phyloP scores from a whole-genome alignment of 2,888 invertebrate genomes.

The Syrphus vitripennis region DNA sequence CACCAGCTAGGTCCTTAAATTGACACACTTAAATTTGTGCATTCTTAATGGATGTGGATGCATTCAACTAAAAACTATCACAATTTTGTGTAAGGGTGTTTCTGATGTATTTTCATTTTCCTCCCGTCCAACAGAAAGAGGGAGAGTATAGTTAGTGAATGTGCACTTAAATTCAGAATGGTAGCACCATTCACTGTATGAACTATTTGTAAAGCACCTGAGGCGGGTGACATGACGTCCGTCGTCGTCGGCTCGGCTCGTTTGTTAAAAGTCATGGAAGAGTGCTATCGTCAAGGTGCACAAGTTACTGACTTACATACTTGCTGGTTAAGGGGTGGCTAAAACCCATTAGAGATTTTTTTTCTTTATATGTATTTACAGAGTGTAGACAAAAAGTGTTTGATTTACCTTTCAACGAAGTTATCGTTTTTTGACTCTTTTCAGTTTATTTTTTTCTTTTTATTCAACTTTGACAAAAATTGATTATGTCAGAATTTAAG shows the following conservation, averaged over 20 bases:
- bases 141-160: not conserved
- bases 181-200: not conserved
- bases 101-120: not conserved
- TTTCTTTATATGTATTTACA: not conserved
- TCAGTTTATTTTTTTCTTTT: not conserved
- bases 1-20: not conserved
- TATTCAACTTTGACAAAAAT: not conserved
- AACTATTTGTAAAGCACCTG: constrained; percentile 17
- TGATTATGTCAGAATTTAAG: too few relatives aligned
- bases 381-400: not conserved
- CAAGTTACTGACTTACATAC: constrained; percentile 1
- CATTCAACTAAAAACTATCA: constrained; percentile 40
- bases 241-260: not conserved
- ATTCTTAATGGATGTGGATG: constrained; percentile 42
- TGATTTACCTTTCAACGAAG: not conserved
- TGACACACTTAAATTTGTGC: constrained; percentile 51
- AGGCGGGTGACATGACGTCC: not conserved
- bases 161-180: constrained; percentile 46
- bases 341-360: constrained; percentile 17
- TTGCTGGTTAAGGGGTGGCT: not conserved
- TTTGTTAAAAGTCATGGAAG: not conserved
- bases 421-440: not conserved
- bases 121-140: not conserved
- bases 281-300: constrained; percentile 13
- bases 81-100: constrained; percentile 28